phyloP scores from a whole-genome alignment of 2,113 vertebrate species.

The Equus quagga region DNA sequence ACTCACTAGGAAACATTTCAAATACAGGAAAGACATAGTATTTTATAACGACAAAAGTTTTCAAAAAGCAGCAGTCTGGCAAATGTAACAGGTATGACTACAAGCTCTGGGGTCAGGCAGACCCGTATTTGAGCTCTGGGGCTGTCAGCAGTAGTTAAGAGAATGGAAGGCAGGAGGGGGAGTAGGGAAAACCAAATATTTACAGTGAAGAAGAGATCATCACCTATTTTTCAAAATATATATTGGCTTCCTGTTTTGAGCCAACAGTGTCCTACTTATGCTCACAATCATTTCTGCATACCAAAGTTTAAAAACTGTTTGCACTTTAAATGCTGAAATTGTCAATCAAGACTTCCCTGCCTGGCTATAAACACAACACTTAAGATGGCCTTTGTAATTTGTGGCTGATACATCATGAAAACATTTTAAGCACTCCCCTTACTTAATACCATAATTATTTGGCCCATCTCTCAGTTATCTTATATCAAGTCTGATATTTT shows the following conservation, averaged over 20 bases:
- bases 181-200: neutral
- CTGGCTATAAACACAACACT: neutral
- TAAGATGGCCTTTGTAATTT: slow-evolving; percentile 14
- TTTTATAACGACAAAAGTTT: neutral
- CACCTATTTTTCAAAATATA: neutral
- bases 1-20: slow-evolving; percentile 18
- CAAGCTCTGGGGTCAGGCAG: neutral
- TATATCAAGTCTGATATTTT: slow-evolving; percentile 9
- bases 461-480: neutral
- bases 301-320: neutral
- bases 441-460: neutral
- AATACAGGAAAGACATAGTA: neutral
- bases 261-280: neutral
- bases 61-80: neutral
- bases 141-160: neutral
- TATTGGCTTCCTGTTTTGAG: slow-evolving; percentile 4
- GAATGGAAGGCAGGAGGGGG: neutral
- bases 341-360: neutral
- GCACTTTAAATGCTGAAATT: slow-evolving; percentile 6
- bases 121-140: neutral
- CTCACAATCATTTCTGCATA: slow-evolving; percentile 18
- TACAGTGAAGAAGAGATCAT: neutral
- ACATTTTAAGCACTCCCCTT: slow-evolving; percentile 21
- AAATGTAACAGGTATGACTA: neutral
- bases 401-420: neutral